phyloP scores from a whole-genome alignment of 2,797 vertebrate genomes.

The Halcyon chelicuti region DNA sequence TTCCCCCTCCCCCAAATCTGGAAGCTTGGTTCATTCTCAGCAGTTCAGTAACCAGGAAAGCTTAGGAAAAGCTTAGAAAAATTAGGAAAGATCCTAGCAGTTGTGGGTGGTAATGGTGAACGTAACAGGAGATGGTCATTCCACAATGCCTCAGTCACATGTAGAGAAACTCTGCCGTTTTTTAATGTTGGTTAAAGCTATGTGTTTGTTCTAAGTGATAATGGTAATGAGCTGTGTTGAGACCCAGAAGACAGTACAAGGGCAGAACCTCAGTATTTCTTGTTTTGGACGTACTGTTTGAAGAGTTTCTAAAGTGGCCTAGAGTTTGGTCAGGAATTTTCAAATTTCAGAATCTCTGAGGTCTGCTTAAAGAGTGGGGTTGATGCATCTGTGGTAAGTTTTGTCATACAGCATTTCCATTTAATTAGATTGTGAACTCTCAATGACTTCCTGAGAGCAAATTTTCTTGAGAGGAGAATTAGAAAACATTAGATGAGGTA shows the following conservation, averaged over 20 bases:
- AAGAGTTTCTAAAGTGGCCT: background rate
- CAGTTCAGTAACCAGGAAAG: background rate
- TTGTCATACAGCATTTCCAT: background rate
- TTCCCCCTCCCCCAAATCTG: background rate
- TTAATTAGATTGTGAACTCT: conserved; percentile 66
- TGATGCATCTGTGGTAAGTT: conserved; percentile 52
- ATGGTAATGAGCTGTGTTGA: background rate
- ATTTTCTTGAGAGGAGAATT: conserved; percentile 66
- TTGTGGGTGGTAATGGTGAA: background rate
- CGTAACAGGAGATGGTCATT: background rate
- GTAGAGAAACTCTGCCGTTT: background rate
- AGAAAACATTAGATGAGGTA: conserved; percentile 59
- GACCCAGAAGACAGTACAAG: background rate
- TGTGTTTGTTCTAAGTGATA: background rate
- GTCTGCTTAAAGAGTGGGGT: background rate
- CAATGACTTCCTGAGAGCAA: conserved; percentile 64
- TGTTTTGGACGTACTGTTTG: background rate
- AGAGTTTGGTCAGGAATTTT: conserved; percentile 39
- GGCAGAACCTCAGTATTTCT: background rate
- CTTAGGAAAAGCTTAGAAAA: background rate
- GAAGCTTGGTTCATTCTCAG: background rate
- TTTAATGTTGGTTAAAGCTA: background rate
- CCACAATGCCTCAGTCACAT: background rate
- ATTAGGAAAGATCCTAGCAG: background rate
- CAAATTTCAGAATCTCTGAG: conserved; percentile 15